Evolutionary conservation across 2,113 vertebrate genomes (phyloP), one percentile per base, ranked within the genome.

Genomic region (Tachuris rubrigastra): DNA sequence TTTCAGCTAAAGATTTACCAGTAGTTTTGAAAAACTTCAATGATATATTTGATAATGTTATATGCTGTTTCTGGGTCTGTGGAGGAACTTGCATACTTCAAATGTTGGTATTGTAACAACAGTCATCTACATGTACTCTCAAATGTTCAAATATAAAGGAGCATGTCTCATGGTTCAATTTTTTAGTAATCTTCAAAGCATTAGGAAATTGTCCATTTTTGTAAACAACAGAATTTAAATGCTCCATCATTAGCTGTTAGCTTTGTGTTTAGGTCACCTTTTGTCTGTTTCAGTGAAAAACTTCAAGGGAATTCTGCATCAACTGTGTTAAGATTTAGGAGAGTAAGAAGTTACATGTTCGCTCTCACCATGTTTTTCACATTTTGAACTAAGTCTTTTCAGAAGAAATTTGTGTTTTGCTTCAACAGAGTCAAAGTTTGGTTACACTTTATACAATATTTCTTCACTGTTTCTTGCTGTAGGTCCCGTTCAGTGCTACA

Each of bases 401-500:
- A 39, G 69, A 86, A 81, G 39, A 60, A 82, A 35, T 23, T 30
- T 67, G 3, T 41, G 2, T 78, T 89, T 93, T 78, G 5, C 35
- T 68, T 89, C 60, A 75, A 19, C n/a, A 24, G 30, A 63, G 23
- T 60, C 52, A 52, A 44, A 33, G n/a, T 6, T 47, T 79, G 46
- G 14, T 79, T 87, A 9, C 44, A 42, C 47, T 23, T 81, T 50
- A 7, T 28, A 7, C 41, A 63, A 0, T 37, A 24, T n/a, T 89
- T 89, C 39, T 84, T 84, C 42, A 12, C 83, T 65, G n/a, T 80
- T 94, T 97, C 50, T 95, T 4, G 0, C 87, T 93, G 16, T 96
- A 99, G 99, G 99, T 99, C 88, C 99, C 99, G 87, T 98, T 99
- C 91, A 99, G 99, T 82, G 98, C 99, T 66, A 99, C 99, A 23